Conservation (phyloP, 2,888 invertebrate genomes). For the Bombylius discolor region DNA sequence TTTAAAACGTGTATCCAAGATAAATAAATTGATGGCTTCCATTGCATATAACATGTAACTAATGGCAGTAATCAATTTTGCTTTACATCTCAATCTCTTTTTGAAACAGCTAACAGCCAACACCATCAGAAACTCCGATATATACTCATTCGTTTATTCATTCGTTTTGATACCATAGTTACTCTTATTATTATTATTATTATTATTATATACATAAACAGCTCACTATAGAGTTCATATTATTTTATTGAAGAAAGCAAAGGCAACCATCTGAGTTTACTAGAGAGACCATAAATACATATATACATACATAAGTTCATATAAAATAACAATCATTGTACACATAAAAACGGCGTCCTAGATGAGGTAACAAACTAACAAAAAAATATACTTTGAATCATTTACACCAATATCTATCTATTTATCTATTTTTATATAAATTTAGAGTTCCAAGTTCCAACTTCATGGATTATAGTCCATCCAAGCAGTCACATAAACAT, state of each 20-base stretch:
- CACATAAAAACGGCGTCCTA: background rate
- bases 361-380: background rate
- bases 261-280: background rate
- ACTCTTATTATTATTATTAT: background rate
- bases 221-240: too few relatives aligned
- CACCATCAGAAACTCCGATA: constrained; percentile 1
- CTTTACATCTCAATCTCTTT: constrained; percentile 41
- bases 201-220: too few relatives aligned
- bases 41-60: constrained; percentile 41
- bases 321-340: background rate
- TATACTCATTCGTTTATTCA: background rate
- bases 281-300: background rate
- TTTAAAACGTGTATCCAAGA: constrained; percentile 34
- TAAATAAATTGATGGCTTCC: constrained; percentile 41
- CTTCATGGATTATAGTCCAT: too few relatives aligned
- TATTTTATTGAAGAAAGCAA: background rate
- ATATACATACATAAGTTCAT: background rate
- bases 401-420: background rate
- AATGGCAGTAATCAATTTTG: constrained; percentile 39
- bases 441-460: too few relatives aligned
- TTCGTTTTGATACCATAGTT: background rate
- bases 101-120: constrained; percentile 14
- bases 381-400: background rate
- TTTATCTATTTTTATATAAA: too few relatives aligned
- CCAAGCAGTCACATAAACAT: too few relatives aligned